Evolutionary conservation across 2,888 invertebrate genomes (phyloP), one percentile per base, ranked within the genome.

Genomic region (Platynereis dumerilii): DNA sequence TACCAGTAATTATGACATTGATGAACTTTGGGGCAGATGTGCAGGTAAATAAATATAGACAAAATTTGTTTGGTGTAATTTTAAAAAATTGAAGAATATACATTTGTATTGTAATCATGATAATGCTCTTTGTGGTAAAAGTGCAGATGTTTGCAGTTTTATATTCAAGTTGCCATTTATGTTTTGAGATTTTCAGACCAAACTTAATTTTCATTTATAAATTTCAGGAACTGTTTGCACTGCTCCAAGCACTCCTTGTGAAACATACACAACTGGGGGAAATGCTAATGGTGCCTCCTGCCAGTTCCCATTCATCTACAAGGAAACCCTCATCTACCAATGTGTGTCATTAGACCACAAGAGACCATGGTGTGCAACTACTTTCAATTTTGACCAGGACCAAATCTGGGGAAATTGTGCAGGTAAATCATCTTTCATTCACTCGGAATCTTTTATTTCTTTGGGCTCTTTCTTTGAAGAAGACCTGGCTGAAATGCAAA

Each of bases 241-340:
- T 12, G 22, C 48, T 7, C 48, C n/a, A 48, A 48, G 20, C 7
- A n/a, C 48, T 20, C 48, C 48, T 48, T 48, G 48, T 48, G 48
- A 22, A 22, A 48, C 48, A 5, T 48, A n/a, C 22, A 48, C 48
- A n/a, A 20, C 22, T 48, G 22, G 48, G 3, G 64, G 64, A 22
- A 64, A 57, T n/a, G 64, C 52, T 26, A 22, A 34, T 15, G 64
- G 64, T 15, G 29, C 57, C 26, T 24, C 26, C 27, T 64, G 64
- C 39, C 24, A 34, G n/a, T 42, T 64, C 22, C 64, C 64, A 42
- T 64, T 64, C 44, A 58, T 39, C 53, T 64, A 64, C 53, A 24
- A 27, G 0, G 58, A 26, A 22, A n/a, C n/a, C 24, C 26, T 27
- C 12, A 1, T 45, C 48, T 15, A 20, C 2, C 27, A 39, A 5